A percentile compares a stretch with the other conserved stretches of the same genome.
phyloP scores from a whole-genome alignment of 2,797 vertebrate species.

The Tachyglossus aculeatus region DNA sequence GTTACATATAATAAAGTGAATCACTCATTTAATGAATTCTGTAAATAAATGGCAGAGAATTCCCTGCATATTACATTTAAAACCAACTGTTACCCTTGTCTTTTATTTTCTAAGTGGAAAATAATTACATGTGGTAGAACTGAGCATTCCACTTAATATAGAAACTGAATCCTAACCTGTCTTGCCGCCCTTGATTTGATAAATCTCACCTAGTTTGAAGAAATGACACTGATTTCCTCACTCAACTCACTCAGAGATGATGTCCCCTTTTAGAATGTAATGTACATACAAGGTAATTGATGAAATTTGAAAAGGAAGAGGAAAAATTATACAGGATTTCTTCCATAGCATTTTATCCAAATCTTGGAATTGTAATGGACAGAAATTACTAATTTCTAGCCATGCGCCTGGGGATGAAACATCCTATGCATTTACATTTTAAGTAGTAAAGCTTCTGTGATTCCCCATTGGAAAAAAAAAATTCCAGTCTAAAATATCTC shows the following conservation, averaged over 20 bases:
- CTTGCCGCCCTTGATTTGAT: conserved; percentile 29
- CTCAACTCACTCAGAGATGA: conserved; percentile 12
- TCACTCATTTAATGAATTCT: neutral
- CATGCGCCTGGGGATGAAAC: neutral
- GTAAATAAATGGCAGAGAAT: neutral
- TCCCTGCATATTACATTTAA: neutral
- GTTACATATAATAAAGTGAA: neutral
- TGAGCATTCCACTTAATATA: conserved; percentile 47
- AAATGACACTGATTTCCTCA: conserved; percentile 9
- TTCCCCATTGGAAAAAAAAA: too few relatives aligned
- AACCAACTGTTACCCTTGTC: conserved; percentile 14
- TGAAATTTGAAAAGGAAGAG: conserved; percentile 3
- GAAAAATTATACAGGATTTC: conserved; percentile 17
- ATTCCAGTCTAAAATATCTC: too few relatives aligned
- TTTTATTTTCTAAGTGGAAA: conserved; percentile 28
- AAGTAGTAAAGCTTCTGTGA: too few relatives aligned
- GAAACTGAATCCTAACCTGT: neutral
- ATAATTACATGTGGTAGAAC: conserved; percentile 20
- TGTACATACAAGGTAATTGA: neutral
- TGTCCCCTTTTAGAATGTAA: neutral
- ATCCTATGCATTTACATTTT: too few relatives aligned
- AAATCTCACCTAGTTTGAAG: conserved; percentile 11
- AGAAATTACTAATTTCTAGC: neutral
- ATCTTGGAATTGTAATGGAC: conserved; percentile 1
- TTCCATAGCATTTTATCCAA: conserved; percentile 29